Evolutionary conservation across 2,797 vertebrate species (phyloP).

Genomic region (Gymnocypris eckloni): DNA sequence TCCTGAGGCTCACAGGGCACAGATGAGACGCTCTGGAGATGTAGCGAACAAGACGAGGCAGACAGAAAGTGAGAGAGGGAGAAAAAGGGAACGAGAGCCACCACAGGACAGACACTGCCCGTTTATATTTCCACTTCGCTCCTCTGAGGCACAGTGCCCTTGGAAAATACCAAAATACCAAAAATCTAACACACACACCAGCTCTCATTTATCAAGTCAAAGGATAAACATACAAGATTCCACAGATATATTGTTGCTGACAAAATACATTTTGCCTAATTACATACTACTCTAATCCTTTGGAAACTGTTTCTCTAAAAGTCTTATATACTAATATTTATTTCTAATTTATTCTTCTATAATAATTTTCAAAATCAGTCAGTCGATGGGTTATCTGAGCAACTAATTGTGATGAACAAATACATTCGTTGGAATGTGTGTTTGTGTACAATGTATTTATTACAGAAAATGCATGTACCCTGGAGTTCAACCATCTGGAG

Average conservation of each 20-base stretch:
- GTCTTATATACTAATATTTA: not conserved
- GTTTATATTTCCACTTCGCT: slow-evolving; percentile 75
- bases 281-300: not conserved
- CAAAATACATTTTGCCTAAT: not conserved
- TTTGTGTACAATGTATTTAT: not conserved
- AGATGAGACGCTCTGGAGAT: slow-evolving; percentile 11
- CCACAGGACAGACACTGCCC: slow-evolving; percentile 74
- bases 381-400: not conserved
- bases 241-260: not conserved
- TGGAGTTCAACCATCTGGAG: not conserved
- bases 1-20: slow-evolving; percentile 59
- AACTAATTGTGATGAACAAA: not conserved
- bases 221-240: not conserved
- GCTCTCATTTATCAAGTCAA: not conserved
- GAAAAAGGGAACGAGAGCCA: slow-evolving; percentile 54
- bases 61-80: slow-evolving; percentile 15
- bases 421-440: not conserved
- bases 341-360: too few species aligned
- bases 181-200: not conserved
- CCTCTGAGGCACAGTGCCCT: slow-evolving; percentile 52
- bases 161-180: slow-evolving; percentile 34
- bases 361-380: too few species aligned
- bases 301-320: not conserved
- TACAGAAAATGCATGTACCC: not conserved
- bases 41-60: not conserved